Conservation (phyloP, 2,888 invertebrate species). For the Drosophila antonietae region DNA sequence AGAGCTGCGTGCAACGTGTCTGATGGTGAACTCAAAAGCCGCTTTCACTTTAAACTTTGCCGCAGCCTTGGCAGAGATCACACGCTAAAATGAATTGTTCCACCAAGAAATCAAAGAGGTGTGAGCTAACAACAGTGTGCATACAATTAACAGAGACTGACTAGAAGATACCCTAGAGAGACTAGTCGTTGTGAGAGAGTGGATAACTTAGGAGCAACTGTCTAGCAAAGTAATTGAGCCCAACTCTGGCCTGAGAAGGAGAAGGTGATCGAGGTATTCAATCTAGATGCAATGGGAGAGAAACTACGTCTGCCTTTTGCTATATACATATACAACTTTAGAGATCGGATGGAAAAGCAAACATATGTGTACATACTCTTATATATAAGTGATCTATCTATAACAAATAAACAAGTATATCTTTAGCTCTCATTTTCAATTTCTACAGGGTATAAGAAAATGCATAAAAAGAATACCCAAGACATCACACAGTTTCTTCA, state of each 20-base stretch:
- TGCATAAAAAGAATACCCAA: slow-evolving; percentile 16
- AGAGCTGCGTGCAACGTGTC: slow-evolving; percentile 14
- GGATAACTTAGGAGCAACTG: too few species aligned
- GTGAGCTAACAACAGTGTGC: slow-evolving; percentile 29
- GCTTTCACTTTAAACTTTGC: slow-evolving; percentile 74
- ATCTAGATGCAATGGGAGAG: too few species aligned
- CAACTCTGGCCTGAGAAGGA: too few species aligned
- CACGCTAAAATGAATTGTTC: slow-evolving; percentile 37
- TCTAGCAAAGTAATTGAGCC: not conserved
- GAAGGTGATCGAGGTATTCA: too few species aligned
- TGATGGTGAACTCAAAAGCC: slow-evolving; percentile 55
- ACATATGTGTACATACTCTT: too few species aligned
- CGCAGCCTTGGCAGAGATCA: slow-evolving; percentile 64
- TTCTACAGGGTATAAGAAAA: not conserved
- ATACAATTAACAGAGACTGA: not conserved
- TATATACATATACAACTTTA: too few species aligned
- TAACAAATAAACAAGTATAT: not conserved
- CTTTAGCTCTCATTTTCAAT: not conserved
- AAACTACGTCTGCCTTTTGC: too few species aligned
- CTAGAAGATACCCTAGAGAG: not conserved
- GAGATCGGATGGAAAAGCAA: too few species aligned
- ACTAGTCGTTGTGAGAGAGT: not conserved
- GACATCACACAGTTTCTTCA: slow-evolving; percentile 36
- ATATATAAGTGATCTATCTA: too few species aligned
- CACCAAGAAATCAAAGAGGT: slow-evolving; percentile 48